These are phyloP conservation scores for Serranus cabrilla DNA, from an alignment of 2,797 vertebrate genomes.

Conservation along the genomic window DNA sequence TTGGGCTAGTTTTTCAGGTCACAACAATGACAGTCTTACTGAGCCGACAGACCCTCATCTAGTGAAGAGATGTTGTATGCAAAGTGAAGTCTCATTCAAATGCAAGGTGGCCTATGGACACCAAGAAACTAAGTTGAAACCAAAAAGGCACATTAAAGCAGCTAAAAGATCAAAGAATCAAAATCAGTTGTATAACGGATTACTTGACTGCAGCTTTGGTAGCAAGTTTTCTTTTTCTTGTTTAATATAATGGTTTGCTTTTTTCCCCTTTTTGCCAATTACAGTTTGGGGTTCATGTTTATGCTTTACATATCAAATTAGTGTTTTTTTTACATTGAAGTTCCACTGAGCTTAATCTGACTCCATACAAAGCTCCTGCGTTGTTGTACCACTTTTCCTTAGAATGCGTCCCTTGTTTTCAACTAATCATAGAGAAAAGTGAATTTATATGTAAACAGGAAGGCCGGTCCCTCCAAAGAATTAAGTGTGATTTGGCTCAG, in stretches of 20 bases:
- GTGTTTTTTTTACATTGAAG: not conserved
- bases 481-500: slow-evolving; percentile 30
- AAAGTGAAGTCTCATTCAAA: not conserved
- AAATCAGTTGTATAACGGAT: not conserved
- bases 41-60: not conserved
- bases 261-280: too few species aligned
- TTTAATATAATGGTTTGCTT: too few species aligned
- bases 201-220: not conserved
- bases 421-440: slow-evolving; percentile 16
- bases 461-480: slow-evolving; percentile 1
- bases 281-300: not conserved
- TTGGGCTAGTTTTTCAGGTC: too few species aligned
- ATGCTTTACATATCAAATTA: not conserved
- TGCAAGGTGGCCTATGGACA: too few species aligned
- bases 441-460: slow-evolving; percentile 24
- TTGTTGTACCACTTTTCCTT: not conserved
- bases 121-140: not conserved
- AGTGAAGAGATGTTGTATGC: not conserved
- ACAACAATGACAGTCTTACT: not conserved
- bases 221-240: too few species aligned
- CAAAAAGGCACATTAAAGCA: not conserved
- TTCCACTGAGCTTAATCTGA: not conserved
- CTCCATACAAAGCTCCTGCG: not conserved
- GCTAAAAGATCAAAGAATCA: not conserved
- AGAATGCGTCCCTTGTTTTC: slow-evolving; percentile 7